Percentiles rank a stretch among this genome's conserved stretches.
phyloP scores from a whole-genome alignment of 1,140 invertebrate species.

The Lordiphosa stackelbergi region DNA sequence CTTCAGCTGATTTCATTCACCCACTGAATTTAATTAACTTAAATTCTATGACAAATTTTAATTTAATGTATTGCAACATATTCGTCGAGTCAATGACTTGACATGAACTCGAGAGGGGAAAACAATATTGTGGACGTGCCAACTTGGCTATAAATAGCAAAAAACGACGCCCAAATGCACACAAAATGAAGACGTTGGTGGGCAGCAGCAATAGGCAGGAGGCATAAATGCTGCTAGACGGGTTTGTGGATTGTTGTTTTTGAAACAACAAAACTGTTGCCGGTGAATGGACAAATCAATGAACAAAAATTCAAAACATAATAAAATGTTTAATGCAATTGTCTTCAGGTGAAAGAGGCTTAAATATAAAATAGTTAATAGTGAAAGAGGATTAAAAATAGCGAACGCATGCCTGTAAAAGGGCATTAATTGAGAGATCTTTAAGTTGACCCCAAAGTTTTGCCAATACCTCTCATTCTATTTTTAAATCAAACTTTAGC shows the following conservation, averaged over 20 bases:
- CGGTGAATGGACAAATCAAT: conserved; percentile 40
- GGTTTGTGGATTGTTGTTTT: conserved; percentile 24
- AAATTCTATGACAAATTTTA: too few species aligned
- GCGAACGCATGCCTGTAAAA: too few species aligned
- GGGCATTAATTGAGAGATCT: too few species aligned
- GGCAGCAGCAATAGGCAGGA: neutral
- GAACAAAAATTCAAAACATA: neutral
- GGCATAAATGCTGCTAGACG: conserved; percentile 25
- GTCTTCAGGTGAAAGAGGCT: conserved; percentile 7
- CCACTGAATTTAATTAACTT: neutral
- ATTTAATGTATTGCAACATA: conserved; percentile 17
- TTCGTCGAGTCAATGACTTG: conserved; percentile 61
- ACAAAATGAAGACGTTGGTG: conserved; percentile 2
- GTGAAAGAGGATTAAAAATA: neutral
- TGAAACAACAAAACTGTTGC: conserved; percentile 27
- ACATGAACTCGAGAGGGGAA: conserved; percentile 59
- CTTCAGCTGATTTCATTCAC: neutral
- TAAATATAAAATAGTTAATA: neutral
- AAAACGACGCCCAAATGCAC: conserved; percentile 1
- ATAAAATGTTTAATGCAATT: neutral
- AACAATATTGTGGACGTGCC: conserved; percentile 29
- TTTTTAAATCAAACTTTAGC: too few species aligned
- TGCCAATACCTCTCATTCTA: too few species aligned
- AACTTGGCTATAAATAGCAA: conserved; percentile 53
- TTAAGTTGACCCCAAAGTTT: too few species aligned